A percentile compares a stretch with the other conserved stretches of the same genome.
Evolutionary conservation across 1,140 invertebrate genomes (phyloP).

Genomic region (Lepidostoma basale): DNA sequence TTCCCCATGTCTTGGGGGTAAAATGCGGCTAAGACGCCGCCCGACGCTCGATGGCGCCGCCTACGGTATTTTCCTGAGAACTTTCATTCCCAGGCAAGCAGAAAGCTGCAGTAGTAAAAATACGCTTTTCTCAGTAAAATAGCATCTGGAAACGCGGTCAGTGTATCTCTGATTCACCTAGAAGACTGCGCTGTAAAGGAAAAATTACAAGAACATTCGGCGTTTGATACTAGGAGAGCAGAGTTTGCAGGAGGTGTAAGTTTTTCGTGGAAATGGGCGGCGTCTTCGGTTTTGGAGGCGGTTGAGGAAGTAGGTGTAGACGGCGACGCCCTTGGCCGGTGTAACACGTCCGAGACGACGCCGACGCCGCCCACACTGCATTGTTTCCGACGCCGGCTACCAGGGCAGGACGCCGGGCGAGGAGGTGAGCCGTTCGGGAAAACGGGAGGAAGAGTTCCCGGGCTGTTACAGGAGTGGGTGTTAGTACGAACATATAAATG

Average conservation of each 20-base stretch:
- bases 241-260: not conserved
- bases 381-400: slow-evolving; percentile 37
- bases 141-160: slow-evolving; percentile 13
- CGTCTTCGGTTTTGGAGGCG: not conserved
- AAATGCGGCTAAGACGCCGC: slow-evolving; percentile 4
- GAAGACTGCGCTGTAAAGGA: not conserved
- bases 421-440: slow-evolving; percentile 12
- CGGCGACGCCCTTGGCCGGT: slow-evolving; percentile 14
- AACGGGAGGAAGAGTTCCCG: slow-evolving; percentile 16
- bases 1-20: not conserved
- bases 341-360: not conserved
- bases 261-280: slow-evolving; percentile 9
- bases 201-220: not conserved
- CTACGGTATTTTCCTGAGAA: slow-evolving; percentile 15
- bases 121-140: not conserved
- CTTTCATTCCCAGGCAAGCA: slow-evolving; percentile 8
- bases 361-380: slow-evolving; percentile 41
- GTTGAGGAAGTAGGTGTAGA: not conserved
- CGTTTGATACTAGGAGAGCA: not conserved
- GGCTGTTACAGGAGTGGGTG: slow-evolving; percentile 4
- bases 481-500: not conserved
- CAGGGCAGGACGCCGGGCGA: slow-evolving; percentile 20
- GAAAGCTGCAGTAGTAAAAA: not conserved
- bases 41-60: slow-evolving; percentile 11
- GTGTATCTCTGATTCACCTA: not conserved